phyloP scores from a whole-genome alignment of 2,888 invertebrate species.

The Sussaba pulchella region DNA sequence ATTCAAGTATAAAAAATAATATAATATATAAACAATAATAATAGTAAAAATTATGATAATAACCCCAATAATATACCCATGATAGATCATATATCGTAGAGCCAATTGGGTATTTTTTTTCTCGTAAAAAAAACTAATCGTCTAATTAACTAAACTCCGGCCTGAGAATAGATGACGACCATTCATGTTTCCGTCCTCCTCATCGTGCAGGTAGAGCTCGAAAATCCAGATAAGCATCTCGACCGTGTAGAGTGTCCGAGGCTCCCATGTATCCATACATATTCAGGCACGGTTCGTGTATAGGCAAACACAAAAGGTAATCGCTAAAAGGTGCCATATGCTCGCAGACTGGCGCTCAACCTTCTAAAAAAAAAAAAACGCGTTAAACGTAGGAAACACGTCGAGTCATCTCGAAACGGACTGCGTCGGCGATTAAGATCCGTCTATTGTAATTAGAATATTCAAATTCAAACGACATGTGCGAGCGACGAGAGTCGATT shows the following conservation, averaged over 20 bases:
- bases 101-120: conserved; percentile 43
- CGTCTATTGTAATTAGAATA: conserved; percentile 80
- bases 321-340: conserved; percentile 79
- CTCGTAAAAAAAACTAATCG: not conserved
- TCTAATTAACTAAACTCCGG: conserved; percentile 15
- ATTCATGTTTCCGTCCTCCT: not conserved
- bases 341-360: conserved; percentile 68
- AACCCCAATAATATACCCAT: too few relatives aligned
- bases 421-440: conserved; percentile 65
- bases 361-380: conserved; percentile 74
- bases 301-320: conserved; percentile 70
- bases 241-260: not conserved
- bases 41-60: too few relatives aligned
- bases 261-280: not conserved
- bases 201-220: not conserved
- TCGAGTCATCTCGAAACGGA: conserved; percentile 68
- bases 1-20: conserved; percentile 44
- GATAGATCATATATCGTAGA: too few relatives aligned
- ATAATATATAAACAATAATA: conserved; percentile 12
- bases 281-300: conserved; percentile 3
- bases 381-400: conserved; percentile 73
- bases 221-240: conserved; percentile 6
- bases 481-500: conserved; percentile 64
- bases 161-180: not conserved
- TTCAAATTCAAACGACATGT: conserved; percentile 81